Percentiles rank a stretch among this genome's conserved stretches.
These are phyloP conservation scores for Brachypodius melanocephalos DNA, from an alignment of 2,113 vertebrate species.

Conservation along the genomic window DNA sequence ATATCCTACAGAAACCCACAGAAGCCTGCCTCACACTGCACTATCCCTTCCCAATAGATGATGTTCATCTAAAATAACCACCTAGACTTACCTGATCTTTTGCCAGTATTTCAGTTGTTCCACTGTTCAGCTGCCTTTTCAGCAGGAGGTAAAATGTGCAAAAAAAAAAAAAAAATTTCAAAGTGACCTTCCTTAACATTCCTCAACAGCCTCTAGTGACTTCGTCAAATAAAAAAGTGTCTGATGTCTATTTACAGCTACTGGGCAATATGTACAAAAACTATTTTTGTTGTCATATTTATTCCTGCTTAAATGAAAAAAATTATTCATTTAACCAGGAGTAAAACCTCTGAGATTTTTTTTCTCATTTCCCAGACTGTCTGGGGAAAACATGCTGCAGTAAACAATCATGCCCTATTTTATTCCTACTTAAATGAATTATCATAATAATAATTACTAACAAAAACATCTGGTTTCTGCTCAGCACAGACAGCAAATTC, in stretches of 20 bases:
- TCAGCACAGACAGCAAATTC: conserved; percentile 41
- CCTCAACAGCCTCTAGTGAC: conserved; percentile 9
- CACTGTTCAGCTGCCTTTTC: not conserved
- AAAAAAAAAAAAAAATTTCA: not conserved
- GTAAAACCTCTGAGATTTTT: conserved; percentile 72
- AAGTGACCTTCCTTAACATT: conserved; percentile 28
- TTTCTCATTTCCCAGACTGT: conserved; percentile 66
- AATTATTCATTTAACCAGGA: conserved; percentile 71
- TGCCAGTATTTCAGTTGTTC: conserved; percentile 8
- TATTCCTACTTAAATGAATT: conserved; percentile 77
- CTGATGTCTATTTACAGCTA: conserved; percentile 53
- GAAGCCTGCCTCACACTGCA: not conserved
- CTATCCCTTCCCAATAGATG: not conserved
- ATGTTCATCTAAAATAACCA: not conserved
- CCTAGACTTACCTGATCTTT: not conserved
- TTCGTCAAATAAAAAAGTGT: conserved; percentile 14
- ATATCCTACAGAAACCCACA: not conserved
- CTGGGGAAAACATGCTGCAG: conserved; percentile 70
- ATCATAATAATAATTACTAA: conserved; percentile 77
- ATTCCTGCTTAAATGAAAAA: conserved; percentile 71
- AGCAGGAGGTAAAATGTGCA: not conserved
- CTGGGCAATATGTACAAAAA: conserved; percentile 39
- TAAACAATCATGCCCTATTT: conserved; percentile 77
- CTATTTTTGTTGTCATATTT: conserved; percentile 62
- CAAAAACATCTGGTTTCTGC: conserved; percentile 73